A percentile compares a stretch with the other conserved stretches of the same genome.
These are phyloP conservation scores for Pterois miles DNA, from an alignment of 2,797 vertebrate genomes.

Conservation along the genomic window DNA sequence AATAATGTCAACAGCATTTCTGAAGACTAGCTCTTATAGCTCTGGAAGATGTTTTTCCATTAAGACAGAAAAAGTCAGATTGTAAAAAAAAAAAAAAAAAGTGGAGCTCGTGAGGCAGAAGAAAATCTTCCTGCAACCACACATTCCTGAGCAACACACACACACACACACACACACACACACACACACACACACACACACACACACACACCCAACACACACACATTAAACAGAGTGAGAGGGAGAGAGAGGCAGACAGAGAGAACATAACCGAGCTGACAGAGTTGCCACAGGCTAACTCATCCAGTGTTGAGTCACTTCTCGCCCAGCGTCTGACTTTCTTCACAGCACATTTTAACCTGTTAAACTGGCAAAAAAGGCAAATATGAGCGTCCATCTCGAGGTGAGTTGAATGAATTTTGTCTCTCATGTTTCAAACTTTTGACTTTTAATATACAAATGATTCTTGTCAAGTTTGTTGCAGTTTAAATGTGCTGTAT, in stretches of 20 bases:
- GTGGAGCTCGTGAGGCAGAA: not conserved
- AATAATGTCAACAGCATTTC: not conserved
- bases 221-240: not conserved
- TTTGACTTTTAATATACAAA: not conserved
- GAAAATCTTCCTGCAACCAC: not conserved
- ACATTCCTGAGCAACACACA: slow-evolving; percentile 36
- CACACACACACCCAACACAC: not conserved
- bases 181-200: not conserved
- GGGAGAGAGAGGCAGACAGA: not conserved
- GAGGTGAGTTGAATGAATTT: slow-evolving; percentile 24
- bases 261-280: not conserved
- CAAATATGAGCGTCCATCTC: not conserved
- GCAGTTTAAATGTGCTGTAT: not conserved
- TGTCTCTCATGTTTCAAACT: not conserved
- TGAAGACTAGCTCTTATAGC: not conserved
- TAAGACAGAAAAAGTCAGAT: too few relatives aligned
- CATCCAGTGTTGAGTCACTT: slow-evolving; percentile 32
- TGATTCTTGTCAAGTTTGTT: not conserved
- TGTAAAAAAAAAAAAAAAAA: not conserved
- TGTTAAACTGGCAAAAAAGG: not conserved
- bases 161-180: slow-evolving; percentile 5
- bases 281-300: not conserved
- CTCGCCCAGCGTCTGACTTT: not conserved
- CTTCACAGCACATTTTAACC: not conserved
- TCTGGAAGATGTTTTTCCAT: not conserved